Conservation (phyloP, 2,113 vertebrate species). For the Coregonus clupeaformis region DNA sequence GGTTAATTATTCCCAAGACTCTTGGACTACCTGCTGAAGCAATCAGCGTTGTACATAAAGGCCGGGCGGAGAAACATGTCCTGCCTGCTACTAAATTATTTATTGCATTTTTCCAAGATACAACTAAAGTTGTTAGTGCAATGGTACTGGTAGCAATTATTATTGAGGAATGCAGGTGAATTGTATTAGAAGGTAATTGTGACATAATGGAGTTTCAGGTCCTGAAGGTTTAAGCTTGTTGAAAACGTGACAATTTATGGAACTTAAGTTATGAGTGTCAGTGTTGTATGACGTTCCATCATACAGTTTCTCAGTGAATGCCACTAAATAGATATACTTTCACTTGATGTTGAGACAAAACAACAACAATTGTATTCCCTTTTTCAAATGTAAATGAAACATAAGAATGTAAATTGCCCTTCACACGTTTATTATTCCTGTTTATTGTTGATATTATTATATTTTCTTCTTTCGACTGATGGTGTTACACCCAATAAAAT, state of each 20-base stretch:
- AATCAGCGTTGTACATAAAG: conserved; percentile 79
- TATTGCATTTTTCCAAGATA: neutral
- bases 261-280: too few relatives aligned
- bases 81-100: neutral
- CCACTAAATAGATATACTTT: neutral
- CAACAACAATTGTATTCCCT: neutral
- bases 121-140: neutral
- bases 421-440: neutral
- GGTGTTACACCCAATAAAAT: neutral
- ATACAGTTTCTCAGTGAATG: neutral
- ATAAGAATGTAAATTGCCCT: neutral
- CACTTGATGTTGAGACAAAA: neutral
- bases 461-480: neutral
- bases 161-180: neutral
- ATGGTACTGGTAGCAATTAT: neutral
- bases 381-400: neutral
- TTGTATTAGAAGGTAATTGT: neutral
- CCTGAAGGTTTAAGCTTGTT: neutral
- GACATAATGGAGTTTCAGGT: neutral
- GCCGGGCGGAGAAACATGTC: neutral
- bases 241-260: neutral
- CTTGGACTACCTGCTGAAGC: conserved; percentile 79
- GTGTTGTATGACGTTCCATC: neutral
- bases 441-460: neutral
- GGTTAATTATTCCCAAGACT: too few relatives aligned